A percentile compares a stretch with the other conserved stretches of the same genome.
Conservation (phyloP, 2,797 vertebrate species). For the Caiman crocodilus region DNA sequence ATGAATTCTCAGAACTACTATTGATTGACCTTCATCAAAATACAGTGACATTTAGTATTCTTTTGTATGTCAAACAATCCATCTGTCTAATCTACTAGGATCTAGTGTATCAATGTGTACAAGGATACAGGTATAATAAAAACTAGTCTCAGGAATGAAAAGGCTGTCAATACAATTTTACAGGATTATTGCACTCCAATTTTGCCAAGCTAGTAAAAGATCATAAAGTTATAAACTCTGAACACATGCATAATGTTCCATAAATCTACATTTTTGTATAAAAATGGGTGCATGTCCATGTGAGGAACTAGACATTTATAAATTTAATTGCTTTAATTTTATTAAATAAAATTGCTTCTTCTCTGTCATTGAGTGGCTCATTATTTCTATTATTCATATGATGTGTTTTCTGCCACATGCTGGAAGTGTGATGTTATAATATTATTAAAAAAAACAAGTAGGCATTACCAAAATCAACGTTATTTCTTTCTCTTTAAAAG, state of each 20-base stretch:
- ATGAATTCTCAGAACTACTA: conserved; percentile 38
- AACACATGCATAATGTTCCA: neutral
- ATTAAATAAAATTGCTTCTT: conserved; percentile 15
- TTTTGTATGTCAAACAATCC: conserved; percentile 56
- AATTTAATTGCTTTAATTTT: neutral
- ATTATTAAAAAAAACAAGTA: conserved; percentile 12
- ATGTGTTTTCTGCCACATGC: neutral
- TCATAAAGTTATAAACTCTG: conserved; percentile 47
- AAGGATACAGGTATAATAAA: conserved; percentile 68
- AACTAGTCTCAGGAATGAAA: conserved; percentile 69
- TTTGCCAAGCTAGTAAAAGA: conserved; percentile 58
- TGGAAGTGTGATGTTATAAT: neutral
- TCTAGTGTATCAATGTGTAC: conserved; percentile 66
- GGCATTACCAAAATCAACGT: conserved; percentile 6
- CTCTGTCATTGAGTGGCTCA: neutral
- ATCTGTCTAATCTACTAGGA: conserved; percentile 58
- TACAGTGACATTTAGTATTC: conserved; percentile 61
- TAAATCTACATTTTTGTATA: neutral
- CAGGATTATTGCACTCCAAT: conserved; percentile 43
- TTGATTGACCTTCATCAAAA: conserved; percentile 67
- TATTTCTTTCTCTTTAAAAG: conserved; percentile 9
- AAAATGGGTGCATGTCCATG: neutral
- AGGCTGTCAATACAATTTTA: conserved; percentile 73
- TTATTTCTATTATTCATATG: neutral
- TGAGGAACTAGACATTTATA: neutral